Base-by-base conservation (phyloP, 2,888 invertebrate genomes). In the Timandra comae region DNA sequence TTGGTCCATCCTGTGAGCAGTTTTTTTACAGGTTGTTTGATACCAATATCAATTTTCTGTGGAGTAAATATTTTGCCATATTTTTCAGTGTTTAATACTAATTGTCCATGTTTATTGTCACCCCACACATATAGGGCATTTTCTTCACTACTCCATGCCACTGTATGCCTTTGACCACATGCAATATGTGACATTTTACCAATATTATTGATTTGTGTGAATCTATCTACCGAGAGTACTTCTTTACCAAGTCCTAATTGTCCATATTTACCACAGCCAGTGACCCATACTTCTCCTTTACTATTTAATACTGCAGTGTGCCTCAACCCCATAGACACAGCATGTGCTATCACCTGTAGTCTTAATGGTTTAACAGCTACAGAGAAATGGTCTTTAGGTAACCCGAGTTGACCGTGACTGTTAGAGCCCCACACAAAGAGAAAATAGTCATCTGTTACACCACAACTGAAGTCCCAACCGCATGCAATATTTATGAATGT, bases 371-470 rank as follows among this genome's bases (percentile, higher is more conserved):
- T 71, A 6, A 81, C 61, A 38, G 56, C 46, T 33, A 73, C 70
- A 19, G 68, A 48, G 42, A 86, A 86, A 35, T 66, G 85, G 49
- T 67, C 76, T 63, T 86, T 88, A 1, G 84, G 80, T 16, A 91
- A 76, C 7, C 94, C 94, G 32, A 95, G 74, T 62, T 95, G 94
- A 10, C 93, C 92, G 63, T 90, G 91, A 40, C 86, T 85, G 67
- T 95, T 95, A 11, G 93, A 93, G 3, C 96, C 96, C 95, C 95
- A 96, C 2, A 91, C 91, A 74, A 91, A 91, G 1, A 95, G 69
- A 33, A 88, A 86, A 28, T 91, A 89, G 43, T 89, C 88, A 56
- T 88, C 86, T 12, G 92, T 90, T 10, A 94, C 86, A 24, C 91
- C 94, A 48, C 92, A 91, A 34, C 93, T 93, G 46, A 91, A 91